Conservation (phyloP, 2,888 invertebrate genomes). For the Sclerodermus sp. region DNA sequence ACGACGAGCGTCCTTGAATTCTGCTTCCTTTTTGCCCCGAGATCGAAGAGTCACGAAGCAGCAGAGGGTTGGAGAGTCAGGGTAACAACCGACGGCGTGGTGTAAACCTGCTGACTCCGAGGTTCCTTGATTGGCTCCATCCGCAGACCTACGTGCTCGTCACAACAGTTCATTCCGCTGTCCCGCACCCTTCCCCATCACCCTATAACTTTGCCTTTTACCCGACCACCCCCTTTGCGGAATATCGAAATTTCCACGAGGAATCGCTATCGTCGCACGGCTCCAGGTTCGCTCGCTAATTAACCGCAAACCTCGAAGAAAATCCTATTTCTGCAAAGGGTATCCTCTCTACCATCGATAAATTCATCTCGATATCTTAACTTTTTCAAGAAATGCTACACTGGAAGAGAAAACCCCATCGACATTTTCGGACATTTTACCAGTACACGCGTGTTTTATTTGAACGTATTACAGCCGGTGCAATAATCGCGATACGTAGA, state of each 20-base stretch:
- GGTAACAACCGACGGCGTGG: slow-evolving; percentile 46
- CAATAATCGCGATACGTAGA: too few species aligned
- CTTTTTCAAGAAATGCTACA: too few species aligned
- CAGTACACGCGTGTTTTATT: too few species aligned
- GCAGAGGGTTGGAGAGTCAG: slow-evolving; percentile 31
- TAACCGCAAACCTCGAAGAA: too few species aligned
- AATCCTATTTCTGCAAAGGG: too few species aligned
- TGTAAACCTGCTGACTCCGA: slow-evolving; percentile 51
- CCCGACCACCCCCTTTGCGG: background rate
- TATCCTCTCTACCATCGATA: too few species aligned
- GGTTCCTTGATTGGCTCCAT: slow-evolving; percentile 56
- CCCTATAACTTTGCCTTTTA: background rate
- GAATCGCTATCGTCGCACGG: background rate
- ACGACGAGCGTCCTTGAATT: slow-evolving; percentile 15
- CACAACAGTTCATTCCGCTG: slow-evolving; percentile 49
- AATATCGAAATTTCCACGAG: slow-evolving; percentile 13
- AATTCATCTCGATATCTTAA: too few species aligned
- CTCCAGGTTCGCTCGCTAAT: too few species aligned
- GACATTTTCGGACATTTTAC: too few species aligned
- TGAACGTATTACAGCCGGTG: too few species aligned
- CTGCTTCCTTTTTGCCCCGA: slow-evolving; percentile 15
- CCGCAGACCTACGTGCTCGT: slow-evolving; percentile 57
- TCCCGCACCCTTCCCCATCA: slow-evolving; percentile 19
- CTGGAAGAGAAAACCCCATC: too few species aligned
- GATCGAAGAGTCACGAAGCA: slow-evolving; percentile 38